phyloP scores from a whole-genome alignment of 2,888 invertebrate species.

The Microctonus hyperodae region DNA sequence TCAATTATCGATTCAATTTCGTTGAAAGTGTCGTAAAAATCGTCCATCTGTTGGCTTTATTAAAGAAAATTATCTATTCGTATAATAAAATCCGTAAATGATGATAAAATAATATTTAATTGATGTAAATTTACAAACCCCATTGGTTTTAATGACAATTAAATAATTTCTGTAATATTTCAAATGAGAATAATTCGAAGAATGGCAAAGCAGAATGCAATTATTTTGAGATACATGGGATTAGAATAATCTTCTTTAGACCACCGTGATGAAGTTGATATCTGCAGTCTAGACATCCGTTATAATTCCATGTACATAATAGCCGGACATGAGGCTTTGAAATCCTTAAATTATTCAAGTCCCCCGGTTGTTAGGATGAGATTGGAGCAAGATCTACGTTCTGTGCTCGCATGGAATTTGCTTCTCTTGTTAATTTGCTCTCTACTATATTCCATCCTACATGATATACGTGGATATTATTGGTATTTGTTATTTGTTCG shows the following conservation, averaged over 20 bases:
- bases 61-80: conserved; percentile 19
- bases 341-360: conserved; percentile 56
- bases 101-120: too few relatives aligned
- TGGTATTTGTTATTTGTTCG: not conserved
- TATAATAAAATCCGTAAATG: conserved; percentile 4
- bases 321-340: conserved; percentile 57
- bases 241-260: conserved; percentile 18
- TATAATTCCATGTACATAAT: conserved; percentile 57
- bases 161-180: too few relatives aligned
- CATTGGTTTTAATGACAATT: too few relatives aligned
- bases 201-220: too few relatives aligned
- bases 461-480: not conserved
- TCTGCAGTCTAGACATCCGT: conserved; percentile 36
- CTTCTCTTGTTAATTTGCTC: not conserved
- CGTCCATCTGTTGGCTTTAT: conserved; percentile 27
- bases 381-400: conserved; percentile 43
- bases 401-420: conserved; percentile 22
- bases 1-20: conserved; percentile 55
- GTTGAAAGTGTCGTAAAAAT: conserved; percentile 56
- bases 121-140: too few relatives aligned
- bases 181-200: too few relatives aligned
- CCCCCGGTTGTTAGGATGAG: conserved; percentile 42
- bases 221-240: not conserved
- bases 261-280: conserved; percentile 15
- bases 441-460: not conserved